A percentile compares a stretch with the other conserved stretches of the same genome.
Conservation (phyloP, 2,113 vertebrate species). For the Labeo rohita region DNA sequence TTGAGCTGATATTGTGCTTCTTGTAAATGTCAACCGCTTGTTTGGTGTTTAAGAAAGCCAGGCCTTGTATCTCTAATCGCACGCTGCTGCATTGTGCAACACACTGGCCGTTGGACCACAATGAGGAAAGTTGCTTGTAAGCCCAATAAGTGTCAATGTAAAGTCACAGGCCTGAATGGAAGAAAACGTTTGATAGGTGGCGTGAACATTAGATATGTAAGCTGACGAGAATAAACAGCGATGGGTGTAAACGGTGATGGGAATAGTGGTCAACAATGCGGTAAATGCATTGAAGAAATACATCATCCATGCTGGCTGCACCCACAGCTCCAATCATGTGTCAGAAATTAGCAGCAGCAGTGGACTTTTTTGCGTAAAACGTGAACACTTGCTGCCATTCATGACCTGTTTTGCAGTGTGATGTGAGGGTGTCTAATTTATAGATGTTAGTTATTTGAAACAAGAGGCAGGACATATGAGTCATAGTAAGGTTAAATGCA, state of each 20-base stretch:
- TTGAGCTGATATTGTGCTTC: slow-evolving; percentile 43
- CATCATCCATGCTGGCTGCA: slow-evolving; percentile 7
- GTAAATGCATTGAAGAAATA: slow-evolving; percentile 16
- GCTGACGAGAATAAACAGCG: not conserved
- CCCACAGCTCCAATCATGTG: not conserved
- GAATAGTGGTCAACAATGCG: slow-evolving; percentile 19
- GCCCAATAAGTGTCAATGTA: not conserved
- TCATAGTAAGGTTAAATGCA: slow-evolving; percentile 39
- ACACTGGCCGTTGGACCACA: slow-evolving; percentile 1
- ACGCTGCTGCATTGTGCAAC: slow-evolving; percentile 11
- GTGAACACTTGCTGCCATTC: not conserved
- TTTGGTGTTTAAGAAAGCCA: not conserved
- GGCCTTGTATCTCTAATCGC: not conserved
- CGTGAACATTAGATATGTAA: not conserved
- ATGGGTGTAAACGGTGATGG: slow-evolving; percentile 10
- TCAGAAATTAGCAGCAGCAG: not conserved
- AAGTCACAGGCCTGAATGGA: slow-evolving; percentile 7
- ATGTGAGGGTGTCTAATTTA: not conserved
- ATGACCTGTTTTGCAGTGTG: not conserved
- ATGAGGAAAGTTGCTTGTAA: slow-evolving; percentile 39
- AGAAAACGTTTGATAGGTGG: not conserved
- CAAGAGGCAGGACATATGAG: slow-evolving; percentile 3
- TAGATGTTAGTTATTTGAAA: not conserved
- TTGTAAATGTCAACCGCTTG: not conserved
- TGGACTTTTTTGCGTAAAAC: not conserved